Conservation (phyloP, 2,888 invertebrate genomes). For the Platycheirus albimanus region DNA sequence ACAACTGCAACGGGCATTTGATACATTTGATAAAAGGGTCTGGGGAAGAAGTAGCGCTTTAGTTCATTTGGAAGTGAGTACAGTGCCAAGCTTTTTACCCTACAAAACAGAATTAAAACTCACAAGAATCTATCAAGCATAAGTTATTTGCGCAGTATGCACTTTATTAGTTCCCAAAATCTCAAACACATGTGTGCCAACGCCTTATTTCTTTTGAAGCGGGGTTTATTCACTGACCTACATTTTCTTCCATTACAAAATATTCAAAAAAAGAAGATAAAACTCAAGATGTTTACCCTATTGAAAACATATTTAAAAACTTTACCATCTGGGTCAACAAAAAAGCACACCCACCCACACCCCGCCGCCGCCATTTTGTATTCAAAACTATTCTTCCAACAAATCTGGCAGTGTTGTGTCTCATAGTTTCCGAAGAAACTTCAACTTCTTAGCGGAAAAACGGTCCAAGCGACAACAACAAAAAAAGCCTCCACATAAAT, state of each 20-base stretch:
- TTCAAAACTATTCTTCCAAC: slow-evolving; percentile 21
- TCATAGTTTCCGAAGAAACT: slow-evolving; percentile 10
- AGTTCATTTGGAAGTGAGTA: too few species aligned
- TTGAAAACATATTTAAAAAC: slow-evolving; percentile 24
- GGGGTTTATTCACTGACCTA: neutral
- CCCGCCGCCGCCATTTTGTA: neutral
- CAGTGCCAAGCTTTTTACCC: too few species aligned
- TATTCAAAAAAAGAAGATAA: neutral
- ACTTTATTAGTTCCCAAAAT: too few species aligned
- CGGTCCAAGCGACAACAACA: neutral
- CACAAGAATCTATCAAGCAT: too few species aligned
- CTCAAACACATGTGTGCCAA: too few species aligned
- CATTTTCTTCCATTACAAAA: neutral
- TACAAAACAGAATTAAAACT: too few species aligned
- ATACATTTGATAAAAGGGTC: too few species aligned
- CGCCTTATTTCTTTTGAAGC: too few species aligned
- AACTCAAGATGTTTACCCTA: slow-evolving; percentile 8
- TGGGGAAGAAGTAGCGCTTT: too few species aligned
- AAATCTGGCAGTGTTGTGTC: slow-evolving; percentile 27
- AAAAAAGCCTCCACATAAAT: slow-evolving; percentile 47
- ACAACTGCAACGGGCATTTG: too few species aligned
- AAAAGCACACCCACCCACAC: neutral
- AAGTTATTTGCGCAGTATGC: too few species aligned
- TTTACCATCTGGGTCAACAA: slow-evolving; percentile 25
- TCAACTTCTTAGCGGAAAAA: slow-evolving; percentile 3